Base-by-base conservation (phyloP, 2,113 vertebrate species). In the Brienomyrus longianalis region DNA sequence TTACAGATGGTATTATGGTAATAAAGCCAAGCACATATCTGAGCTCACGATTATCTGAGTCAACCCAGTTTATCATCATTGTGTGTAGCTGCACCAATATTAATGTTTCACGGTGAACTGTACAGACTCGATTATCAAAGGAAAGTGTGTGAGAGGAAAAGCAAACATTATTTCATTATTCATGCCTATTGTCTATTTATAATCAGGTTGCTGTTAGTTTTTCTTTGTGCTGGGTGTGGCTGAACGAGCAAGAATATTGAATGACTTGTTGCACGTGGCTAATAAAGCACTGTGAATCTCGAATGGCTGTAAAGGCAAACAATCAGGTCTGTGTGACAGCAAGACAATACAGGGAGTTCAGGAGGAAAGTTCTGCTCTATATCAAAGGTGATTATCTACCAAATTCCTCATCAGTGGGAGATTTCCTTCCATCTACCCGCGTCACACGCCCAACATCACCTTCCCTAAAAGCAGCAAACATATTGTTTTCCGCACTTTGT, bases 91-190 rank as follows among this genome's bases (percentile, higher is more conserved):
- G 31, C 66, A 50, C 66, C 23, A 5, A 23, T 35, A 52, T 77
- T 80, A 80, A 89, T 54, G 70, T 74, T 48, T 54, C 66, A 83
- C 50, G 83, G 45, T 50, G n/a, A 31, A 48, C 48, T 13, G 15
- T 51, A 45, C 19, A 17, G 50, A n/a, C 21, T 31, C 45, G 21
- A 6, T 86, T 51, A 54, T 86, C 11, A 50, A 54, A 51, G n/a
- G 9, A 39, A 86, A 31, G 27, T 15, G 2, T 23, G 51, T 19
- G 59, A 87, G 91, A 91, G 91, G 94, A 93, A 92, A 93, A 92
- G 91, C 90, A 92, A 45, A 45, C 77, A 13, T 27, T 13, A 31
- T 70, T 70, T 13, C 27, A 70, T 70, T 70, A 70, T 70, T 70
- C 62, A 70, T 70, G 27, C n/a, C n/a, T 70, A 70, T 43, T 19